Base-by-base conservation (phyloP, 2,888 invertebrate genomes). In the Phortica magna region DNA sequence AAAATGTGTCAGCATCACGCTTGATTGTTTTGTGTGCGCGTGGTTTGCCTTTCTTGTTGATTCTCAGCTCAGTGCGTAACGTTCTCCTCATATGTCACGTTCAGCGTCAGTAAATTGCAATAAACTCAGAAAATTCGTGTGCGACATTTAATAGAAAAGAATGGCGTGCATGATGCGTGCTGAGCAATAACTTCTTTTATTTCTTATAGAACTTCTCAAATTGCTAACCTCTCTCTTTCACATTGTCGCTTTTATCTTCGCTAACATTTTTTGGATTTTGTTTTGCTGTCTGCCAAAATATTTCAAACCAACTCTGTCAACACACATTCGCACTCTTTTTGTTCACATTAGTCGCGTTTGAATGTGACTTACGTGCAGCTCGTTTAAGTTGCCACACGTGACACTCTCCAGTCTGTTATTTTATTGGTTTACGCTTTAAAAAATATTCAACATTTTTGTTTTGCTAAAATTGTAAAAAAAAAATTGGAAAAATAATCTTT, bases 11-110 rank as follows among this genome's bases (percentile, higher is more conserved):
- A 31, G 31, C 31, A 31, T 19, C 41, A 22, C 77, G 81, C 83
- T 80, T 81, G 77, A 79, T 74, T 83, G 82, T 76, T 79, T 81
- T 84, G 75, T 76, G 73, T 78, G 78, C 77, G 73, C 53, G 74
- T 22, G 39, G 75, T 74, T 68, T 70, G 76, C 43, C 67, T 67
- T 42, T 74, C 74, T 64, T 68, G 64, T 72, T 74, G 79, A 77
- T 79, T 82, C 84, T 82, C 84, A 82, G 79, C 83, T 78, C 83
- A 77, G 31, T 31, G 81, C 7, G 64, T 71, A 82, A 87, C 83
- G 87, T 87, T 82, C 80, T 81, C 79, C 86, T 89, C 88, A 88
- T 88, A 85, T 88, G 88, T 89, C 88, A 89, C 88, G 88, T 89
- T 83, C 80, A 82, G 79, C 81, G 84, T 86, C 83, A 83, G 89